Evolutionary conservation across 2,113 vertebrate species (phyloP).

Genomic region (Daphoenositta chrysoptera): DNA sequence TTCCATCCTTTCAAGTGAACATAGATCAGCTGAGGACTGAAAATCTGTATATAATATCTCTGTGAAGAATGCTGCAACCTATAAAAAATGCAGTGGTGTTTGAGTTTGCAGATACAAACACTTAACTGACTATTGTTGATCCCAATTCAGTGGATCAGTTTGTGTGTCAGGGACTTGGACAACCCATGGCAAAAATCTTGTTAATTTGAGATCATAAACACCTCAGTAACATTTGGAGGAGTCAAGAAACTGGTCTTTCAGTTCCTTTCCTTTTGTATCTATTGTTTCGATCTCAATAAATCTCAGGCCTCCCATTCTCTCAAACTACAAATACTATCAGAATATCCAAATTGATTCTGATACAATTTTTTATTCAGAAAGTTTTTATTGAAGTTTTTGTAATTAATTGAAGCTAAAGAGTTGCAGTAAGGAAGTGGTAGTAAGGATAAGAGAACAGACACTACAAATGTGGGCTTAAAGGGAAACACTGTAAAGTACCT

Average conservation of each 20-base stretch:
- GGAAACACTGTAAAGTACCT: not conserved
- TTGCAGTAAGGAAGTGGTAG: not conserved
- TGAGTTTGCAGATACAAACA: not conserved
- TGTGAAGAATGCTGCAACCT: not conserved
- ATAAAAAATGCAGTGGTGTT: not conserved
- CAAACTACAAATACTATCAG: not conserved
- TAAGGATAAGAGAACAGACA: not conserved
- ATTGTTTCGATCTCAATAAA: not conserved
- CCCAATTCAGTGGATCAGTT: not conserved
- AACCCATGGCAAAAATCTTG: not conserved
- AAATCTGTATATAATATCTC: not conserved
- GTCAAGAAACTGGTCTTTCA: not conserved
- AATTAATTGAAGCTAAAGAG: not conserved
- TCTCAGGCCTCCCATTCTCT: not conserved
- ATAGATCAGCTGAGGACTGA: not conserved
- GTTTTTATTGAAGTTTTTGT: not conserved
- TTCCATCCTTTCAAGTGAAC: not conserved
- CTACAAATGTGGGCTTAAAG: not conserved
- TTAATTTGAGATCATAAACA: not conserved
- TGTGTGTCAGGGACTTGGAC: not conserved
- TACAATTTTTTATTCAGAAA: not conserved
- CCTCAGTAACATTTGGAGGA: not conserved
- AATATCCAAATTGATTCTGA: not conserved
- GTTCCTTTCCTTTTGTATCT: not conserved
- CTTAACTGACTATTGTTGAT: not conserved